phyloP scores from a whole-genome alignment of 2,797 vertebrate species.

The Schizopygopsis malacanthus region DNA sequence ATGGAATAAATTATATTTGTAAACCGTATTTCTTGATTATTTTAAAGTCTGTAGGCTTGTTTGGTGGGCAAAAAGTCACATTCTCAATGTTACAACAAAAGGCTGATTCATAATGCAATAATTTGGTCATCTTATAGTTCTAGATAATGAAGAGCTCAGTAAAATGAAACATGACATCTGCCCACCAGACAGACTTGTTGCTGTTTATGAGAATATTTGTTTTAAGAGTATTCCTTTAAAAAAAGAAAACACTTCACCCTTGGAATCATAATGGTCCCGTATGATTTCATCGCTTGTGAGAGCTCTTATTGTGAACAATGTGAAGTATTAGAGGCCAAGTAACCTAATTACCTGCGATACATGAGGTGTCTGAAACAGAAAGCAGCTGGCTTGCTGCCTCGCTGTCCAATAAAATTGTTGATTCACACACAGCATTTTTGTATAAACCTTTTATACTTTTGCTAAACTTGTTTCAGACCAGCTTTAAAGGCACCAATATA shows the following conservation, averaged over 20 bases:
- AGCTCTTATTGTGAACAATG: slow-evolving; percentile 23
- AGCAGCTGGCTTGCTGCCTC: background rate
- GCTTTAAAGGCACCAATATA: background rate
- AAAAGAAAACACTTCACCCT: background rate
- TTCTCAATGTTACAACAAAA: background rate
- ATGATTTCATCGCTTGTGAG: slow-evolving; percentile 2
- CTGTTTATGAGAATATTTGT: background rate
- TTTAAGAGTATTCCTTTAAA: background rate
- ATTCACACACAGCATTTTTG: background rate
- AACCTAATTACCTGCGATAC: background rate
- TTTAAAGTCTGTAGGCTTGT: background rate
- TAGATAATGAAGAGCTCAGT: background rate
- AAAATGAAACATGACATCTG: background rate
- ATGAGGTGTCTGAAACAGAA: slow-evolving; percentile 5
- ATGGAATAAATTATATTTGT: slow-evolving; percentile 5
- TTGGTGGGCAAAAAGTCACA: background rate
- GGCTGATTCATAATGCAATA: background rate
- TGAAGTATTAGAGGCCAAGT: background rate
- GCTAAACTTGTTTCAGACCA: slow-evolving; percentile 7
- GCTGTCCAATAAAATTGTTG: background rate
- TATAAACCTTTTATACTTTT: slow-evolving; percentile 4
- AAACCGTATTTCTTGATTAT: slow-evolving; percentile 1
- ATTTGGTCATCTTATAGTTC: background rate
- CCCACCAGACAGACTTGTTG: background rate
- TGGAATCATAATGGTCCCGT: background rate